Evolutionary conservation across 1,140 invertebrate genomes (phyloP), one percentile per base, ranked within the genome.

Genomic region (Akabosia matsudoensis): DNA sequence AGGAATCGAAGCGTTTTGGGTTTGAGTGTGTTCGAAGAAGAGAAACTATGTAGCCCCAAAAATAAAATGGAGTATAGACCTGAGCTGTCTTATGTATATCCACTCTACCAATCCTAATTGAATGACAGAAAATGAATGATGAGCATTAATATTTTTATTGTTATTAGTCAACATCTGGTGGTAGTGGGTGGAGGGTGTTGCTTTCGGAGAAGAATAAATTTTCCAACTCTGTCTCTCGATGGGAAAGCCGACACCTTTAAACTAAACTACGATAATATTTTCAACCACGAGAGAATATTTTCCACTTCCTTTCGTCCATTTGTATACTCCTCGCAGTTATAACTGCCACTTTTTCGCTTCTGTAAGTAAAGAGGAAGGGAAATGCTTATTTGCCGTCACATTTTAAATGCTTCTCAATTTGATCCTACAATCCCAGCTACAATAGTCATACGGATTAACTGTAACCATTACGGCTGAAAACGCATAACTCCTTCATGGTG

Each of bases 361-460:
- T 56, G 14, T 16, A 4, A 56, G 7, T 4, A 56, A 22, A 56
- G 54, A 56, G 54, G 24, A 22, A 10, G 54, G 24, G 10, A 22
- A 16, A 56, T n/a, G 37, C 37, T 7, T 10, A 10, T 18, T 45
- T 18, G 37, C 37, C 37, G 18, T 45, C 7, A 10, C 7, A 18
- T 45, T 45, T 64, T 26, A 33, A 70, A 76, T 30, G n/a, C n/a
- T n/a, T n/a, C n/a, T n/a, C 34, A 76, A 10, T 51, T 76, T 76
- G 75, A 76, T 72, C 70, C 33, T 64, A 64, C 56, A 77, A 74
- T 77, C 73, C 33, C 61, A 67, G 52, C 34, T 64, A 73, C 72
- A 70, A 74, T 70, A 77, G 74, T 77, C 76, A 74, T 70, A 52
- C 56, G 76, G 73, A 77, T 74, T 77, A 77, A 74, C 61, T 77